Evolutionary conservation across 2,888 invertebrate species (phyloP), one percentile per base, ranked within the genome.

Genomic region (Lomographa bimaculata): DNA sequence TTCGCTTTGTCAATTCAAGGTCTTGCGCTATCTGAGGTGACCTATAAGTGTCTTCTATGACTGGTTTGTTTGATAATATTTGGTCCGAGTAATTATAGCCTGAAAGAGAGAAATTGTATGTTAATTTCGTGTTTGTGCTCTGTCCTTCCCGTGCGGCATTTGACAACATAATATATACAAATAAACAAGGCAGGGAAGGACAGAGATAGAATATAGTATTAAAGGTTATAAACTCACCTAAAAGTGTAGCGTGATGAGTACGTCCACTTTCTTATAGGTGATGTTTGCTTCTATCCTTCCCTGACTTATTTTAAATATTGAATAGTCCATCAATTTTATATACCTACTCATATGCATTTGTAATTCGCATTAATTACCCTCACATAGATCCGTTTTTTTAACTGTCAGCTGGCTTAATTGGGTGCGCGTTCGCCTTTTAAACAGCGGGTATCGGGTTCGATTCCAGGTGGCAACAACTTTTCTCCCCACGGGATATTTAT

Each of bases 141-240:
- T 87, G 87, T 85, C 89, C 89, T 87, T 68, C 90, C 90, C 78
- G 85, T 81, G 19, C 4, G 4, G 14, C 2, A 3, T 14, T 14
- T 14, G 14, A 14, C 4, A n/a, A 14, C 14, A 14, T 14, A 3
- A 3, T 14, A 2, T 14, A 3, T 14, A 4, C 2, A 3, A 14
- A 4, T 14, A 14, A 14, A 14, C 4, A 16, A 62, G 65, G 54
- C 90, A 90, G 91, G 91, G 91, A 91, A 91, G 92, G 91, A 91
- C 91, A 91, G 92, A 91, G 91, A 69, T 63, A 71, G 51, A 69
- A 61, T 65, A 60, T 60, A 49, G 68, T 54, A 65, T 54, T 52
- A 51, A 58, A 64, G 59, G 52, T 53, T 16, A 41, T 46, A 44
- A 64, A 89, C 87, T 86, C 89, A 89, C 89, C 89, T 79, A 79